phyloP scores from a whole-genome alignment of 1,140 invertebrate genomes.

The Heliconius congener region DNA sequence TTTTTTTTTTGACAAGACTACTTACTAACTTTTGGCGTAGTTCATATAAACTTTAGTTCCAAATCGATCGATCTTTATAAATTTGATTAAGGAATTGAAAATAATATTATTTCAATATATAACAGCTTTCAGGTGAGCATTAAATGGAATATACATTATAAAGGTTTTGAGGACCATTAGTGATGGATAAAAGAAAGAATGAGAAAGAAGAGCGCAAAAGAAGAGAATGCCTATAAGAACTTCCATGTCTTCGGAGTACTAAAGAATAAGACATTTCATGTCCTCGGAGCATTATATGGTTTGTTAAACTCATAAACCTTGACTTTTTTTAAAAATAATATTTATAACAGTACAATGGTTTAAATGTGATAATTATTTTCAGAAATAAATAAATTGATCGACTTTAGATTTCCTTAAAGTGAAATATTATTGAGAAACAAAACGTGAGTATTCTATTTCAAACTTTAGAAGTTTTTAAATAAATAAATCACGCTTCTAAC shows the following conservation, averaged over 20 bases:
- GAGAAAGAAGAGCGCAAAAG: too few relatives aligned
- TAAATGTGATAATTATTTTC: background rate
- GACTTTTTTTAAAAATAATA: background rate
- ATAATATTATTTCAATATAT: background rate
- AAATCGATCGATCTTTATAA: background rate
- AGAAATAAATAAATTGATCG: background rate
- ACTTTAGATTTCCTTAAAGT: background rate
- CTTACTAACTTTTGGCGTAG: conserved; percentile 4
- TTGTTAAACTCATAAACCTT: background rate
- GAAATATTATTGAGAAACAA: background rate
- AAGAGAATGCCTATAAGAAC: background rate
- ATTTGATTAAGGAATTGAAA: background rate
- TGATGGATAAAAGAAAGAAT: background rate
- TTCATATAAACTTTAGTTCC: background rate
- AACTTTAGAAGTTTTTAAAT: too few relatives aligned
- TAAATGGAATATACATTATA: background rate
- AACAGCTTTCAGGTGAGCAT: background rate
- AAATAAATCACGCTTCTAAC: too few relatives aligned
- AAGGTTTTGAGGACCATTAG: background rate
- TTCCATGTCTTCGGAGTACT: background rate
- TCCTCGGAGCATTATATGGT: background rate
- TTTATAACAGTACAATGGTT: background rate
- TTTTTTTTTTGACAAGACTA: background rate
- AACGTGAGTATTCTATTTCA: background rate
- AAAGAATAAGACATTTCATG: background rate